Evolutionary conservation across 1,140 invertebrate genomes (phyloP), one percentile per base, ranked within the genome.

Genomic region (Drosophila mojavensis): DNA sequence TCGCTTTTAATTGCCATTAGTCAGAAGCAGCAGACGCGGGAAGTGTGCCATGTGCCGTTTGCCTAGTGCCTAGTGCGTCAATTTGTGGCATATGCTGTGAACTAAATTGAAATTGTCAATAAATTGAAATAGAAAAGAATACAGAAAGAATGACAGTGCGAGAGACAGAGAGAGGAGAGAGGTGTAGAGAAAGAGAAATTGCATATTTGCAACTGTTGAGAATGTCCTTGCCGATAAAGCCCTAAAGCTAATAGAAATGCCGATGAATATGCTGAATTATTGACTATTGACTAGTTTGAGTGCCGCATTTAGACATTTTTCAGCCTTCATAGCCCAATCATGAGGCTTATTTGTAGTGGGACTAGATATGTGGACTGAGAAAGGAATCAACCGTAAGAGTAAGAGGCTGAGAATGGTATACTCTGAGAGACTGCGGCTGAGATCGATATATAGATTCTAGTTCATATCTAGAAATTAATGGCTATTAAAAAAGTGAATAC

Each of bases 1-100:
- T 48, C 51, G 71, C 61, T 47, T 47, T 79, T 79, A 65, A 81
- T 85, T 81, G 82, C 68, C 67, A 78, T 85, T 69, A 85, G 45
- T 72, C 68, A 69, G 51, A 15, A 7, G 17, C 43, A 55, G 73
- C 20, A 24, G 20, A 24, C 20, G 20, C 1, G 20, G 20, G 20
- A 24, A 24, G 20, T 24, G 20, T 24, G 20, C 20, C 20, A 3
- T 2, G 20, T 24, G 20, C 13, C 28, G 33, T 9, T 0, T 9
- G 33, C 0, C 33, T 0, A 33, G 33, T 33, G 33, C 7, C 33
- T 15, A 20, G 54, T 75, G 47, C 67, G 61, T 75, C 73, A 71
- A 55, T 64, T 75, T 48, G 53, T 53, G 51, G 41, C 47, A 13
- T 55, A 36, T 28, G 43, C 10, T 28, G 36, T 10, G 41, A 54